A percentile compares a stretch with the other conserved stretches of the same genome.
phyloP scores from a whole-genome alignment of 1,140 invertebrate species.

The Cardiocondyla obscurior region DNA sequence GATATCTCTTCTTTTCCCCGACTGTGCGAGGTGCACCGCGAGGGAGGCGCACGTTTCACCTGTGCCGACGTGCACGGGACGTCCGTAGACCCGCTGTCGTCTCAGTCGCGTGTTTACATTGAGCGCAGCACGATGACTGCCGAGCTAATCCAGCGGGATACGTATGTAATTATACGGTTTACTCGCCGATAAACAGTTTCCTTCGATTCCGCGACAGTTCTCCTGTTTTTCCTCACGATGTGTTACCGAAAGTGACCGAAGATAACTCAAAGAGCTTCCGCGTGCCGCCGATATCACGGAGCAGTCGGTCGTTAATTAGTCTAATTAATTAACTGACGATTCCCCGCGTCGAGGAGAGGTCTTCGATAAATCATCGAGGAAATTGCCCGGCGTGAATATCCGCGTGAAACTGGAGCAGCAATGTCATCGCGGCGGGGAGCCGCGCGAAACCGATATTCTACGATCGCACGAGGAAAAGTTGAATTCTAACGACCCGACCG shows the following conservation, averaged over 20 bases:
- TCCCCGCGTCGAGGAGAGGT: background rate
- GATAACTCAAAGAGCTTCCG: background rate
- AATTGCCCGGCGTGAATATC: background rate
- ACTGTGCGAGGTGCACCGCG: slow-evolving; percentile 60
- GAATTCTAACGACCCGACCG: background rate
- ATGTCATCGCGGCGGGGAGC: slow-evolving; percentile 12
- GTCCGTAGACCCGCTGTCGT: slow-evolving; percentile 67
- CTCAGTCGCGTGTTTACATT: slow-evolving; percentile 78
- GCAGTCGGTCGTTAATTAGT: background rate
- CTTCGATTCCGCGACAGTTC: background rate
- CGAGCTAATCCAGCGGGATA: slow-evolving; percentile 7
- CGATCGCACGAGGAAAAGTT: slow-evolving; percentile 1
- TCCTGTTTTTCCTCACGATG: background rate
- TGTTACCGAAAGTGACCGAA: background rate
- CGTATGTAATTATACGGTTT: background rate
- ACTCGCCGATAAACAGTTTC: background rate
- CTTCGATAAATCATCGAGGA: slow-evolving; percentile 9
- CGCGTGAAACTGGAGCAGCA: slow-evolving; percentile 14
- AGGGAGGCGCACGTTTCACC: slow-evolving; percentile 78
- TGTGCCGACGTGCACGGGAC: slow-evolving; percentile 75
- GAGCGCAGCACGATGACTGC: slow-evolving; percentile 57
- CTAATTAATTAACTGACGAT: background rate
- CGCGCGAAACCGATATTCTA: slow-evolving; percentile 1
- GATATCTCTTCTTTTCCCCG: slow-evolving; percentile 72
- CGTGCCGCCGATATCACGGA: background rate